Conservation (phyloP, 2,797 vertebrate species). For the Bradypus variegatus region DNA sequence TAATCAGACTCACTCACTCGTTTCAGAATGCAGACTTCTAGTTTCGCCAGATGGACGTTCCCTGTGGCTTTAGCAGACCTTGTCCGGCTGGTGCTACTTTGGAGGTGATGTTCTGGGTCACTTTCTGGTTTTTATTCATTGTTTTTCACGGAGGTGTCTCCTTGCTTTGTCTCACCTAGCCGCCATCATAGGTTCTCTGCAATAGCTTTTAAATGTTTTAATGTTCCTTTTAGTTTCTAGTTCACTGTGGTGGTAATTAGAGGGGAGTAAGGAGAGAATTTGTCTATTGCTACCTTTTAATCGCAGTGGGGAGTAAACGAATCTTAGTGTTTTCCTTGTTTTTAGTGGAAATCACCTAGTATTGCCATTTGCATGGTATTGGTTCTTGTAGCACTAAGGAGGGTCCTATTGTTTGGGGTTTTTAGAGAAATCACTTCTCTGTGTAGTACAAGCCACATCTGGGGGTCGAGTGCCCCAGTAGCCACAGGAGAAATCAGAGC, state of each 20-base stretch:
- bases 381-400: background rate
- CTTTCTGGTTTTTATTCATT: too few species aligned
- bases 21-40: too few species aligned
- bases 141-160: too few species aligned
- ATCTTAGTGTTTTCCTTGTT: background rate
- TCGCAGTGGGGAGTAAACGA: background rate
- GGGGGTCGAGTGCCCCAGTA: background rate
- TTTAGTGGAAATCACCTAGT: background rate
- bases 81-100: too few species aligned
- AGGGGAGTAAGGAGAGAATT: background rate
- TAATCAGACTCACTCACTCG: too few species aligned
- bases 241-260: background rate
- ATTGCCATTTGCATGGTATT: background rate
- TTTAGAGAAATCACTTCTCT: background rate
- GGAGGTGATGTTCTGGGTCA: too few species aligned
- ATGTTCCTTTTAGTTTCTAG: background rate
- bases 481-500: background rate
- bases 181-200: too few species aligned
- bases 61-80: too few species aligned
- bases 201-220: background rate
- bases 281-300: background rate
- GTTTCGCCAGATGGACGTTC: too few species aligned
- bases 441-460: too few species aligned
- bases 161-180: too few species aligned
- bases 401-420: background rate